Percentiles rank a stretch among this genome's conserved stretches.
Conservation (phyloP, 2,888 invertebrate species). For the Epistrophe grossulariae region DNA sequence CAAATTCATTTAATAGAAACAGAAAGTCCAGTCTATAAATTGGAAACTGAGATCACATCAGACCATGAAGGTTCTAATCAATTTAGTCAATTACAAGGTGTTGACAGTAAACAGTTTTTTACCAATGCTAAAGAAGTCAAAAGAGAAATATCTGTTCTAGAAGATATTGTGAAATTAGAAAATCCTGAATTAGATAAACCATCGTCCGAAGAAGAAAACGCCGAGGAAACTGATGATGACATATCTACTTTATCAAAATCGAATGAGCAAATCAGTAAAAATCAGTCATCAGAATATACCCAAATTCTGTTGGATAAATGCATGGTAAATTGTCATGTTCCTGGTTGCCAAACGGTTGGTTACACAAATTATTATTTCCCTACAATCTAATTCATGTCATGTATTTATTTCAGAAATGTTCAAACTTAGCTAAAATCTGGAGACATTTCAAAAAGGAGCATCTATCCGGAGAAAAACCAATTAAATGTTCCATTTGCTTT, state of each 20-base stretch:
- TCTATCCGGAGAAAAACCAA: background rate
- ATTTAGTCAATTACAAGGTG: background rate
- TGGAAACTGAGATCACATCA: background rate
- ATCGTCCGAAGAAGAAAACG: background rate
- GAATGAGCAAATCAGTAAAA: background rate
- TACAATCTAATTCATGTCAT: no score
- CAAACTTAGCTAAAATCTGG: background rate
- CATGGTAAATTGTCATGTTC: background rate
- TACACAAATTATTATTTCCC: background rate
- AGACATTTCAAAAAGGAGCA: background rate
- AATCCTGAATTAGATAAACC: background rate
- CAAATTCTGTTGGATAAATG: background rate
- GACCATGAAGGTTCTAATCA: background rate
- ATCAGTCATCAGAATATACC: background rate
- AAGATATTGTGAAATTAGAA: background rate
- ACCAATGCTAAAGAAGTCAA: background rate
- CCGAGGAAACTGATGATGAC: background rate
- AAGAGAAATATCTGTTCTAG: background rate
- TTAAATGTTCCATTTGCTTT: background rate
- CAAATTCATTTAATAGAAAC: no score
- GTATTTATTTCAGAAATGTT: background rate
- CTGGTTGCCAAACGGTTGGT: slow-evolving; percentile 1
- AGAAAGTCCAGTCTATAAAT: background rate
- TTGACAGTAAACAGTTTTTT: no score
- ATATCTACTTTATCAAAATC: background rate